phyloP scores from a whole-genome alignment of 2,113 vertebrate genomes.

The Semnornis frantzii region DNA sequence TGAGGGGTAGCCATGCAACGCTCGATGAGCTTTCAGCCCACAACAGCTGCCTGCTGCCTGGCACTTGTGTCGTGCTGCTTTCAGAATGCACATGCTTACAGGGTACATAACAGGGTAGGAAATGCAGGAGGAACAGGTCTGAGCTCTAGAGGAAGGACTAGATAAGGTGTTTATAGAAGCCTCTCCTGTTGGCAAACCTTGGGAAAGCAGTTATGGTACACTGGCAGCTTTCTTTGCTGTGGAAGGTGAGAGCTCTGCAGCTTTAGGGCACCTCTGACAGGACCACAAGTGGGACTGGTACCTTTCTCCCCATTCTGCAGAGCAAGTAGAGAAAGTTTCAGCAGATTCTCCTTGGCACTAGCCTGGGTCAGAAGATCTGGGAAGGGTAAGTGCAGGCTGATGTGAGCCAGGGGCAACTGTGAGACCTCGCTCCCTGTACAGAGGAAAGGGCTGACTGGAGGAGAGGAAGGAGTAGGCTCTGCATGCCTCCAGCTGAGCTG shows the following conservation, averaged over 20 bases:
- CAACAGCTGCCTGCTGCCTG: not conserved
- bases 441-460: not conserved
- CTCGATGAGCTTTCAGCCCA: not conserved
- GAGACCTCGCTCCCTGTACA: not conserved
- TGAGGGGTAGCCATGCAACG: not conserved
- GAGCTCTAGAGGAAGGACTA: not conserved
- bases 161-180: not conserved
- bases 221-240: not conserved
- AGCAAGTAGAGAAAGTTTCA: not conserved
- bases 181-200: not conserved
- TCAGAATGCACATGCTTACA: not conserved
- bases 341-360: not conserved
- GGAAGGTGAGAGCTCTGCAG: not conserved
- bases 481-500: not conserved
- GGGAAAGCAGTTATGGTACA: not conserved
- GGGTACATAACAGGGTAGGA: not conserved
- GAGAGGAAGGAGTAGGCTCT: not conserved
- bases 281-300: fast-evolving
- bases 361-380: not conserved
- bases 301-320: not conserved
- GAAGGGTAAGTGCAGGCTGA: not conserved
- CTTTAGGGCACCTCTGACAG: not conserved
- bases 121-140: not conserved
- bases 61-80: not conserved
- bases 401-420: not conserved